Evolutionary conservation across 1,140 invertebrate genomes (phyloP).

Genomic region (Pissodes strobi): DNA sequence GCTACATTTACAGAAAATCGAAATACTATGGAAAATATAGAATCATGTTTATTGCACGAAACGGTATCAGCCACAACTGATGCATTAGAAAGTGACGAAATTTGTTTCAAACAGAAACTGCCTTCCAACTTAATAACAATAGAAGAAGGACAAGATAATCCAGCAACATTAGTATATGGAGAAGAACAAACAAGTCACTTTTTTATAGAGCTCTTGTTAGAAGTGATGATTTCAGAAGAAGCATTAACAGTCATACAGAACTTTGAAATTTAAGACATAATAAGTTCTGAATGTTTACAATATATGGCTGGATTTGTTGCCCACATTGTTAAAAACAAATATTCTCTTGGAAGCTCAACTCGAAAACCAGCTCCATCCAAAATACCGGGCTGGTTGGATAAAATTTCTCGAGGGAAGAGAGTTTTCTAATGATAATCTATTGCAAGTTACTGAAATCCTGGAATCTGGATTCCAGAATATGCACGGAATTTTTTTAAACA

Average conservation of each 20-base stretch:
- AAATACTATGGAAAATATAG: slow-evolving; percentile 25
- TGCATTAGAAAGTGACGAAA: not conserved
- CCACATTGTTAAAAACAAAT: slow-evolving; percentile 21
- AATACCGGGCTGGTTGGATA: not conserved
- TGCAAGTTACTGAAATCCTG: slow-evolving; percentile 4
- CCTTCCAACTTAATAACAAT: not conserved
- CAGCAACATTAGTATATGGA: not conserved
- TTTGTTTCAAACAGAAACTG: not conserved
- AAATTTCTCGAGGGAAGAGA: not conserved
- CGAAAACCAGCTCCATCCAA: not conserved
- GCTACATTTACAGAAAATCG: slow-evolving; percentile 35
- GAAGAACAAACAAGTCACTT: not conserved
- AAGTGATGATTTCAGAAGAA: not conserved
- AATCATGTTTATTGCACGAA: not conserved
- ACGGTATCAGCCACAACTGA: not conserved
- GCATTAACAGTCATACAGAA: not conserved
- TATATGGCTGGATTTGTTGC: slow-evolving; percentile 32
- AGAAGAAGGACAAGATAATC: not conserved
- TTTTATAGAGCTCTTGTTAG: not conserved
- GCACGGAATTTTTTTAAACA: slow-evolving; percentile 11
- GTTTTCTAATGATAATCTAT: not conserved
- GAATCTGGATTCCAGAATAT: slow-evolving; percentile 10
- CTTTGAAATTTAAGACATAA: slow-evolving; percentile 15
- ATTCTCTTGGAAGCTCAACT: slow-evolving; percentile 1
- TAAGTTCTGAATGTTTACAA: slow-evolving; percentile 18